These are phyloP conservation scores for Sesia bembeciformis DNA, from an alignment of 2,888 invertebrate species.

Conservation along the genomic window DNA sequence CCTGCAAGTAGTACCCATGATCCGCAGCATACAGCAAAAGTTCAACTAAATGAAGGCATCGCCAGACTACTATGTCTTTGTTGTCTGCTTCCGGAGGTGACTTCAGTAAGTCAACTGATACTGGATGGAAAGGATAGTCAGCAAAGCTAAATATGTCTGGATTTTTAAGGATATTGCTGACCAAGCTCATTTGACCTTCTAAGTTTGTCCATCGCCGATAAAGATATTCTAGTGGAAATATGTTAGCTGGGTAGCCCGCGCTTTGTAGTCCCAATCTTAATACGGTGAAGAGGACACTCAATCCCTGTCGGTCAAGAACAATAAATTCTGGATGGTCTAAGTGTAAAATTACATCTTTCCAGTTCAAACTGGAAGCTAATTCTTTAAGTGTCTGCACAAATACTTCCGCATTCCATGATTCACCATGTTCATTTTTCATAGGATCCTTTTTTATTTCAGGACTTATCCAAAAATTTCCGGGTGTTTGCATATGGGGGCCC, in stretches of 20 bases:
- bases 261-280: slow-evolving; percentile 86
- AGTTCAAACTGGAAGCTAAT: slow-evolving; percentile 87
- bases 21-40: slow-evolving; percentile 90
- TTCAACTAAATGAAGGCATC: slow-evolving; percentile 93
- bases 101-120: slow-evolving; percentile 91
- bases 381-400: slow-evolving; percentile 95
- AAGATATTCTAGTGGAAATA: slow-evolving; percentile 91
- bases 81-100: slow-evolving; percentile 95
- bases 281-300: slow-evolving; percentile 87
- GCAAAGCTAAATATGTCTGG: slow-evolving; percentile 96
- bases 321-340: slow-evolving; percentile 93
- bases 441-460: slow-evolving; percentile 72
- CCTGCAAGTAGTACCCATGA: slow-evolving; percentile 86
- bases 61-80: slow-evolving; percentile 95
- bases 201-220: slow-evolving; percentile 95
- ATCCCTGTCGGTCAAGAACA: slow-evolving; percentile 89
- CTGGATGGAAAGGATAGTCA: slow-evolving; percentile 91
- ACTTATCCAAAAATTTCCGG: slow-evolving; percentile 78
- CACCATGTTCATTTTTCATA: slow-evolving; percentile 48
- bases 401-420: slow-evolving; percentile 94
- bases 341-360: slow-evolving; percentile 94
- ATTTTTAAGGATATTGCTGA: slow-evolving; percentile 89
- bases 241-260: slow-evolving; percentile 79
- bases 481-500: slow-evolving; percentile 81
- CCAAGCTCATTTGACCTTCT: slow-evolving; percentile 93